phyloP scores from a whole-genome alignment of 2,888 invertebrate species.

The Dolichomitus sp. region DNA sequence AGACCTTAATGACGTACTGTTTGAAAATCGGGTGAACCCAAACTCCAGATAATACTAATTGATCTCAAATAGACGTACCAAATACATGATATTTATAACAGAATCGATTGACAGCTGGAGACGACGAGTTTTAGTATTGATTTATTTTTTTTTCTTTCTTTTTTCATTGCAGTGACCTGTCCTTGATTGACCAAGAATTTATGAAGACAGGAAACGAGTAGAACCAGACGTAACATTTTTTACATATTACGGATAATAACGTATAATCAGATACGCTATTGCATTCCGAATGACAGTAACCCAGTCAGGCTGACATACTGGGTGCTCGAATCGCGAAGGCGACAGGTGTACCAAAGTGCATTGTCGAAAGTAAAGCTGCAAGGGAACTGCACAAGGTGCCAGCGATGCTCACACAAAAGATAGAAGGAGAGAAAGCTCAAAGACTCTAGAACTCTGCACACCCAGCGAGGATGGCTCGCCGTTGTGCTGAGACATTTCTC shows the following conservation, averaged over 20 bases:
- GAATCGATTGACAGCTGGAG: background rate
- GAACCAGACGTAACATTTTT: background rate
- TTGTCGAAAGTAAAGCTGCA: conserved; percentile 70
- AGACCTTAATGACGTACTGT: no score
- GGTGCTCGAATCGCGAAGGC: conserved; percentile 51
- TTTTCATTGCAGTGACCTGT: background rate
- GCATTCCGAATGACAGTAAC: conserved; percentile 4
- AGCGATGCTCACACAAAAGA: conserved; percentile 5
- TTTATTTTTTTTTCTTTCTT: no score
- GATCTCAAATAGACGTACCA: no score
- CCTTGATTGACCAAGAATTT: background rate
- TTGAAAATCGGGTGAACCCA: no score
- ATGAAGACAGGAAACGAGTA: background rate
- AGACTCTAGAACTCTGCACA: conserved; percentile 51
- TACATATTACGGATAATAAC: background rate
- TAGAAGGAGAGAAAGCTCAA: conserved; percentile 6
- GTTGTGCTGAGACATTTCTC: conserved; percentile 53
- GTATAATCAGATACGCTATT: background rate
- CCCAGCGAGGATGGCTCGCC: conserved; percentile 23
- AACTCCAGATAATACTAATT: no score
- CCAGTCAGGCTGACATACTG: conserved; percentile 2
- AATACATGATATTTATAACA: background rate
- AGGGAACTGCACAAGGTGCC: conserved; percentile 41
- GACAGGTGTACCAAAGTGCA: conserved; percentile 77
- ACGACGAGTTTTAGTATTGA: background rate